These are phyloP conservation scores for Mico argentatus DNA, from an alignment of 2,797 vertebrate species.

Conservation along the genomic window DNA sequence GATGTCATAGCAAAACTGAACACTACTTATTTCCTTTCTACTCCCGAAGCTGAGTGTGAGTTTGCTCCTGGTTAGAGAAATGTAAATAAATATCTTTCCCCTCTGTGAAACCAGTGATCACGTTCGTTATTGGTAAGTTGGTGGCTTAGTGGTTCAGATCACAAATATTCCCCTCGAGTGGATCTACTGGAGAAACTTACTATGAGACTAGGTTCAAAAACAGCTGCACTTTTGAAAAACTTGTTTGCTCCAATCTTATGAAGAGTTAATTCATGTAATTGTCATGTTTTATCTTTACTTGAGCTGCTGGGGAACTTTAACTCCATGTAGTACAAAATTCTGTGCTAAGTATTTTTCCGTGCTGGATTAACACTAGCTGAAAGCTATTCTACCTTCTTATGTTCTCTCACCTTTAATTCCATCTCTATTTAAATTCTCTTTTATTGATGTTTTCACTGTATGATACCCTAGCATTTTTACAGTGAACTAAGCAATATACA, in stretches of 20 bases:
- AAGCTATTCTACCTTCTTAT: accelerated
- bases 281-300: not conserved
- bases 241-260: too few relatives aligned
- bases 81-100: not conserved
- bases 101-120: not conserved
- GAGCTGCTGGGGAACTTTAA: not conserved
- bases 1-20: not conserved
- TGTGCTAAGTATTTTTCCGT: not conserved
- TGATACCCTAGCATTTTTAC: not conserved
- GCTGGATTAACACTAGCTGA: too few relatives aligned
- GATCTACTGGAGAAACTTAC: not conserved
- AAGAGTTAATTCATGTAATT: not conserved
- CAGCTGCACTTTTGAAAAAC: not conserved
- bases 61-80: not conserved
- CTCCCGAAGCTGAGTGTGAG: not conserved
- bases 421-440: not conserved
- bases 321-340: not conserved
- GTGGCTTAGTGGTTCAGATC: too few relatives aligned
- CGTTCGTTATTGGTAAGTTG: too few relatives aligned
- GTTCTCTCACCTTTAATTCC: not conserved
- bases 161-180: not conserved
- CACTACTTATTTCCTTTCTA: accelerated
- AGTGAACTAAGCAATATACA: not conserved
- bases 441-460: not conserved
- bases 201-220: not conserved